Evolutionary conservation across 1,140 invertebrate species (phyloP).

Genomic region (Cydia amplana): DNA sequence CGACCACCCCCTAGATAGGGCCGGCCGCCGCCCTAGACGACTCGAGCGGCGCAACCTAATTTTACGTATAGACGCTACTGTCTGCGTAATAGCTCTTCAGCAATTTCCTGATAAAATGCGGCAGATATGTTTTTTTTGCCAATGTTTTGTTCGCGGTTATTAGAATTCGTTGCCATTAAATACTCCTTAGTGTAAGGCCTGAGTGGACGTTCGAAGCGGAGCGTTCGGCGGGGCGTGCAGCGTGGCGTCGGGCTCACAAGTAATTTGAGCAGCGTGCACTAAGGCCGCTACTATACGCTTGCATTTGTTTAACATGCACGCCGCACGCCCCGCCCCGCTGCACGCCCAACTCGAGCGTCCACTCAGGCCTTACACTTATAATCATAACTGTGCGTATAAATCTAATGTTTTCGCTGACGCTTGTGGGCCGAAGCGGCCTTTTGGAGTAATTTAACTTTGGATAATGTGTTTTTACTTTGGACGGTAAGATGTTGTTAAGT

Average conservation of each 20-base stretch:
- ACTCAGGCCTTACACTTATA: neutral
- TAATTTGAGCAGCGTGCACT: no score
- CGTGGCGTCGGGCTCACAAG: no score
- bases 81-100: conserved; percentile 67
- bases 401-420: neutral
- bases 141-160: conserved; percentile 23
- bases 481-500: conserved; percentile 2
- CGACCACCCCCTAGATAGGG: conserved; percentile 62
- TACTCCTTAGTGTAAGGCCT: no score
- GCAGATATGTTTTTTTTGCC: conserved; percentile 39
- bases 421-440: neutral
- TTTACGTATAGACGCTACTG: conserved; percentile 69
- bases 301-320: no score
- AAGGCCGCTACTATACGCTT: no score
- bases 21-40: conserved; percentile 73
- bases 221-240: no score
- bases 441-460: conserved; percentile 15
- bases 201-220: no score
- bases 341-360: no score
- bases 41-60: conserved; percentile 67
- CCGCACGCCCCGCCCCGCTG: no score
- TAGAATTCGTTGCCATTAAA: conserved; percentile 19
- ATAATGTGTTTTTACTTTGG: conserved; percentile 14
- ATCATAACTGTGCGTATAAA: neutral
- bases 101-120: conserved; percentile 67